These are phyloP conservation scores for Artemia sp. DNA, from an alignment of 2,888 invertebrate species.

Conservation along the genomic window DNA sequence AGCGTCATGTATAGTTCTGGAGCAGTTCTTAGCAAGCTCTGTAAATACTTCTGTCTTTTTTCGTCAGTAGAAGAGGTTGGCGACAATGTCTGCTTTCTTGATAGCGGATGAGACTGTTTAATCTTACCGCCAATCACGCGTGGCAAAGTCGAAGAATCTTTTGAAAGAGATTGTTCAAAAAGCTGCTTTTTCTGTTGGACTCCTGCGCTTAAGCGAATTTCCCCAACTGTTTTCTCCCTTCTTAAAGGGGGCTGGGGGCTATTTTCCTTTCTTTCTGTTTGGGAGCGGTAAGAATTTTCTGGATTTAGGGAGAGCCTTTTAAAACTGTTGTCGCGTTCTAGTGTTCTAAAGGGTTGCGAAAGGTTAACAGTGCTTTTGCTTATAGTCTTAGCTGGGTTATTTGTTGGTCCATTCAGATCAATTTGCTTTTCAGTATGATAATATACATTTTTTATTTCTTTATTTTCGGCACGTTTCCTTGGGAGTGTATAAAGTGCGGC, in stretches of 20 bases:
- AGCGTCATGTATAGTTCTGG: constrained; percentile 53
- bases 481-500: constrained; percentile 22
- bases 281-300: not conserved
- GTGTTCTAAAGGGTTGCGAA: not conserved
- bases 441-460: not conserved
- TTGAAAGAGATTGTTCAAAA: not conserved
- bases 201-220: constrained; percentile 7
- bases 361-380: not conserved
- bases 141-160: not conserved
- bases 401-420: constrained; percentile 1
- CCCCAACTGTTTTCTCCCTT: not conserved
- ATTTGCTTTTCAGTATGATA: not conserved
- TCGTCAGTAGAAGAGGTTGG: constrained; percentile 22
- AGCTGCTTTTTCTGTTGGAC: not conserved
- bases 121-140: not conserved
- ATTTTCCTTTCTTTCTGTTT: not conserved
- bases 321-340: not conserved
- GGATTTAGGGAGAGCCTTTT: not conserved
- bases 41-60: constrained; percentile 49
- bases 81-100: not conserved
- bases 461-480: constrained; percentile 9
- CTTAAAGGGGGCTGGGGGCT: constrained; percentile 10
- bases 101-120: not conserved
- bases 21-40: constrained; percentile 49
- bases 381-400: not conserved